A percentile compares a stretch with the other conserved stretches of the same genome.
Evolutionary conservation across 92 coral and sea anemone genomes (phyloP).

Genomic region (Pocillopora meandrina): DNA sequence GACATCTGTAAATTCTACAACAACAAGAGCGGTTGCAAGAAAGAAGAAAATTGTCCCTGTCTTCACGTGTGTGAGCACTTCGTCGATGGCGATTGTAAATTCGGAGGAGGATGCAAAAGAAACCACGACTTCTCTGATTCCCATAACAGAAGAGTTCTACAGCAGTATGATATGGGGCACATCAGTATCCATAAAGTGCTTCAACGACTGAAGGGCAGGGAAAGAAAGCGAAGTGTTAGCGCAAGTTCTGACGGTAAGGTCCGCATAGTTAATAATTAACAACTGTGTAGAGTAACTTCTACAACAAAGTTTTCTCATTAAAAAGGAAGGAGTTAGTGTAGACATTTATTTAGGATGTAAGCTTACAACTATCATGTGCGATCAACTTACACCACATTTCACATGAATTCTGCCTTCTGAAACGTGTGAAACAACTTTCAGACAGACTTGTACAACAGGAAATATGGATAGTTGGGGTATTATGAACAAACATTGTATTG

Average conservation of each 20-base stretch:
- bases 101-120: slow-evolving; percentile 74
- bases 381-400: too few relatives aligned
- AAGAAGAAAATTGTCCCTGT: slow-evolving; percentile 63
- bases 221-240: slow-evolving; percentile 48
- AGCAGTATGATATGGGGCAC: slow-evolving; percentile 38
- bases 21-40: slow-evolving; percentile 63
- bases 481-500: too few relatives aligned
- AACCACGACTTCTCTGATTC: slow-evolving; percentile 63
- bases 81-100: slow-evolving; percentile 79
- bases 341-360: too few relatives aligned
- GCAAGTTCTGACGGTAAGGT: slow-evolving; percentile 43
- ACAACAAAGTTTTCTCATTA: too few relatives aligned
- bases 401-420: too few relatives aligned
- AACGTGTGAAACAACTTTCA: too few relatives aligned
- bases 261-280: too few relatives aligned
- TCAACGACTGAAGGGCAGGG: slow-evolving; percentile 35
- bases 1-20: slow-evolving; percentile 81
- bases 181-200: slow-evolving; percentile 43
- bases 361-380: too few relatives aligned
- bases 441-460: too few relatives aligned
- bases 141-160: slow-evolving; percentile 64
- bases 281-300: too few relatives aligned
- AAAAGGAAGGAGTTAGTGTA: too few relatives aligned
- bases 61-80: slow-evolving; percentile 84
- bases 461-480: too few relatives aligned